These are phyloP conservation scores for Synanthedon tipuliformis DNA, from an alignment of 2,888 invertebrate species.

Conservation along the genomic window DNA sequence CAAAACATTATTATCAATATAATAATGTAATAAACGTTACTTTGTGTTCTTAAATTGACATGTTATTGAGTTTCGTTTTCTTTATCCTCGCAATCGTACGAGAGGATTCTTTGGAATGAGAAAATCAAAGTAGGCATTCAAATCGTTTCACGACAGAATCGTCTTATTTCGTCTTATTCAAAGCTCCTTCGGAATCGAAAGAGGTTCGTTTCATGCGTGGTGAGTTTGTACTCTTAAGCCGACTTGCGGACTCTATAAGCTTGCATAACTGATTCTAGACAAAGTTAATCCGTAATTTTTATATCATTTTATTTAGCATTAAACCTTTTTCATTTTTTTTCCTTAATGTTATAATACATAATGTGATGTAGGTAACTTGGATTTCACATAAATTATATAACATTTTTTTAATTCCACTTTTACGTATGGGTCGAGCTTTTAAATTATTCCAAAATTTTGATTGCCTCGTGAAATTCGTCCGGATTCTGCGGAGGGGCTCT, in stretches of 20 bases:
- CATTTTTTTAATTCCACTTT: conserved; percentile 32
- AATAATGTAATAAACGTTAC: background rate
- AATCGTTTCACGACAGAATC: conserved; percentile 28
- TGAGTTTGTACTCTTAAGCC: conserved; percentile 19
- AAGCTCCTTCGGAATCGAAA: conserved; percentile 31
- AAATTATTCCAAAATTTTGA: conserved; percentile 59
- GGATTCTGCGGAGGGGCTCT: conserved; percentile 38
- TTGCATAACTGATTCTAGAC: conserved; percentile 30
- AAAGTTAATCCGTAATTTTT: conserved; percentile 22
- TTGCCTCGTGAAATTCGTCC: conserved; percentile 51
- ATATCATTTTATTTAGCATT: conserved; percentile 37
- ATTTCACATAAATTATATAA: conserved; percentile 33
- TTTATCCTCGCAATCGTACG: conserved; percentile 3
- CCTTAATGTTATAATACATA: conserved; percentile 16
- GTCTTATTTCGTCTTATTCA: conserved; percentile 26
- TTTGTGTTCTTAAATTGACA: background rate
- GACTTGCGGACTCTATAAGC: conserved; percentile 25
- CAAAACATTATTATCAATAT: background rate
- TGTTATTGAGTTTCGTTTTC: background rate
- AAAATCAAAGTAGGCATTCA: conserved; percentile 31
- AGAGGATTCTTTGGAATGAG: conserved; percentile 27
- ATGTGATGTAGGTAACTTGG: conserved; percentile 33
- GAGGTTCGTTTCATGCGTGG: conserved; percentile 35
- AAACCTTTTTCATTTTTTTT: conserved; percentile 38
- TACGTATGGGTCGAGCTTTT: conserved; percentile 47